Conservation (phyloP, 2,113 vertebrate genomes). For the Pimephales promelas region DNA sequence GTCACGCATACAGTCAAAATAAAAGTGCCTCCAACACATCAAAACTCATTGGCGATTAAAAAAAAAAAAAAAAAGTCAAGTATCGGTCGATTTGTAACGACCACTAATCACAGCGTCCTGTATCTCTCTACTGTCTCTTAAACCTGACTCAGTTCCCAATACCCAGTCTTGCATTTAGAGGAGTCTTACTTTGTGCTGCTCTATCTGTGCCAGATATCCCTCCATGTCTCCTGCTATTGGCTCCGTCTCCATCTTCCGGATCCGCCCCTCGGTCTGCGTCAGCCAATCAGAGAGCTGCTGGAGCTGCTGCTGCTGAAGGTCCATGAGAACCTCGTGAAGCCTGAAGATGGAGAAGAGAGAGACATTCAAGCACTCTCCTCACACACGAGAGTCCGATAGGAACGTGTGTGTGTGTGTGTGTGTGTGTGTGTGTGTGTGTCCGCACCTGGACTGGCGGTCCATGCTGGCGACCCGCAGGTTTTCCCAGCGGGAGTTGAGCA, state of each 20-base stretch:
- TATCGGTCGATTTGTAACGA: too few relatives aligned
- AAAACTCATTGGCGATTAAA: too few relatives aligned
- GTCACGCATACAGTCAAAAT: too few relatives aligned
- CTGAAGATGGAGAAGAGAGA: conserved; percentile 66
- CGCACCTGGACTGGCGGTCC: conserved; percentile 93
- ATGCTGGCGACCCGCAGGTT: conserved; percentile 91
- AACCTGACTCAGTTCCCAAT: neutral
- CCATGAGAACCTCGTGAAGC: conserved; percentile 94
- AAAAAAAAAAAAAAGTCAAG: too few relatives aligned
- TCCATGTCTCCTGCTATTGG: conserved; percentile 76
- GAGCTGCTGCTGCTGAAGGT: conserved; percentile 92
- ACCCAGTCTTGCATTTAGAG: neutral
- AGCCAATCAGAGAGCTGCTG: conserved; percentile 94
- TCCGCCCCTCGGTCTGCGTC: conserved; percentile 86
- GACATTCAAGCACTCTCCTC: neutral
- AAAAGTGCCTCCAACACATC: too few relatives aligned
- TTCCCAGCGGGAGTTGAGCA: conserved; percentile 96
- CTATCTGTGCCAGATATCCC: conserved; percentile 82
- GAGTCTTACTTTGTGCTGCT: conserved; percentile 84
- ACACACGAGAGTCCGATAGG: neutral
- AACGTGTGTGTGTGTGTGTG: neutral
- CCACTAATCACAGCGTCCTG: too few relatives aligned
- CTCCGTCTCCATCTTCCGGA: conserved; percentile 86
- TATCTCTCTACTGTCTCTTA: too few relatives aligned
- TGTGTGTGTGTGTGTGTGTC: neutral